Evolutionary conservation across 2,113 vertebrate species (phyloP).

Genomic region (Cryptomyrus ogoouensis): DNA sequence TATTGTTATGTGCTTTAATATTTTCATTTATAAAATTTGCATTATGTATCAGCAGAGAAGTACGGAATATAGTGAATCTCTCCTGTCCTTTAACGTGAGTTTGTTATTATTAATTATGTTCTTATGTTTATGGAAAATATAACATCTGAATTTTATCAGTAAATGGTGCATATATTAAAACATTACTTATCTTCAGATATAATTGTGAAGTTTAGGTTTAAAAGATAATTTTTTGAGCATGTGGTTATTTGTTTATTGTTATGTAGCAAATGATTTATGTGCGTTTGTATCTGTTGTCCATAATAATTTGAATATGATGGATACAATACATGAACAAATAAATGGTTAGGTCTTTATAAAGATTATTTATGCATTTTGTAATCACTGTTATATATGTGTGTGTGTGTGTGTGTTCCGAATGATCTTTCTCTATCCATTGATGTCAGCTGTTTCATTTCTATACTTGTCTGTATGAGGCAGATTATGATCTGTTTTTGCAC

Average conservation of each 20-base stretch:
- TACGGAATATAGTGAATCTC: not conserved
- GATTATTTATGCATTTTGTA: constrained; percentile 28
- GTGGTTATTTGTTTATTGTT: not conserved
- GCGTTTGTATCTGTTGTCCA: constrained; percentile 48
- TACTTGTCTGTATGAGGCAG: constrained; percentile 78
- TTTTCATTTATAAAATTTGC: constrained; percentile 23
- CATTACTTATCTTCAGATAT: not conserved
- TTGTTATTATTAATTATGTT: not conserved
- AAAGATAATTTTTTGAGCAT: not conserved
- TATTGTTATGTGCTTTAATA: not conserved
- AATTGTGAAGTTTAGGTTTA: not conserved
- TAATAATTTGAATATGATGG: constrained; percentile 23
- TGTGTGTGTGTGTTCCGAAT: not conserved
- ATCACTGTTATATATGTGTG: constrained; percentile 26
- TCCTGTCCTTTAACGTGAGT: not conserved
- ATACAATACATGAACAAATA: not conserved
- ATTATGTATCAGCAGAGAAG: constrained; percentile 41
- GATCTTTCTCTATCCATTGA: constrained; percentile 31
- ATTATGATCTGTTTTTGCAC: constrained; percentile 52
- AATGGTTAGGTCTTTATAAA: not conserved
- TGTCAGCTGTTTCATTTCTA: constrained; percentile 66
- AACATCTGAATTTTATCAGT: not conserved
- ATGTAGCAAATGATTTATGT: constrained; percentile 69
- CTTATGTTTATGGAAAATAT: not conserved
- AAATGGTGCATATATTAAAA: not conserved